These are phyloP conservation scores for Euzophera pinguis DNA, from an alignment of 2,888 invertebrate species.

Conservation along the genomic window DNA sequence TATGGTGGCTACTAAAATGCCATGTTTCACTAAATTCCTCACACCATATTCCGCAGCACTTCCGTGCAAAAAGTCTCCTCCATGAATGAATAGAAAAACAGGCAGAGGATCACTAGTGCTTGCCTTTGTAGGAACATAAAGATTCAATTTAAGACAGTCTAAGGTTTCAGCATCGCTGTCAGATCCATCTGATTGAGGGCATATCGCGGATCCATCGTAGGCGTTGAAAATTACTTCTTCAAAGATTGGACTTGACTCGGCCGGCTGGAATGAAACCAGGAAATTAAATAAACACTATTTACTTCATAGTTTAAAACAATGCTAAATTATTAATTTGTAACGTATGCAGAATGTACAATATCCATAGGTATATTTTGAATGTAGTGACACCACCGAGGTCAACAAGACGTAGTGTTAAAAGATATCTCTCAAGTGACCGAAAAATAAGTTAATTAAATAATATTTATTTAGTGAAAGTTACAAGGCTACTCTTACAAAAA, in stretches of 20 bases:
- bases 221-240: constrained; percentile 55
- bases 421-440: no score
- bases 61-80: constrained; percentile 54
- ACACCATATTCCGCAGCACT: constrained; percentile 49
- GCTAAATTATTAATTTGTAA: background rate
- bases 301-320: constrained; percentile 6
- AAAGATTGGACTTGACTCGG: constrained; percentile 43
- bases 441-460: no score
- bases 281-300: background rate
- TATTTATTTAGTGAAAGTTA: no score
- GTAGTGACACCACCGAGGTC: background rate
- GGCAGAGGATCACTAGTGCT: constrained; percentile 55
- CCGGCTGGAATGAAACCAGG: constrained; percentile 44
- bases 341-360: background rate
- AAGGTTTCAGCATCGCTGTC: constrained; percentile 40
- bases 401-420: background rate
- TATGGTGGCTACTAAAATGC: constrained; percentile 58
- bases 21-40: constrained; percentile 51
- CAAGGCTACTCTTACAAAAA: no score
- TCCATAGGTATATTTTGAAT: background rate
- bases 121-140: constrained; percentile 64
- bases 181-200: constrained; percentile 45
- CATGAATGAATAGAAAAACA: constrained; percentile 68
- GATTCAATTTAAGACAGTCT: constrained; percentile 84
- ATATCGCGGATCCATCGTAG: constrained; percentile 48